Evolutionary conservation across 2,888 invertebrate species (phyloP), one percentile per base, ranked within the genome.

Genomic region (Ormyrus nitidulus): DNA sequence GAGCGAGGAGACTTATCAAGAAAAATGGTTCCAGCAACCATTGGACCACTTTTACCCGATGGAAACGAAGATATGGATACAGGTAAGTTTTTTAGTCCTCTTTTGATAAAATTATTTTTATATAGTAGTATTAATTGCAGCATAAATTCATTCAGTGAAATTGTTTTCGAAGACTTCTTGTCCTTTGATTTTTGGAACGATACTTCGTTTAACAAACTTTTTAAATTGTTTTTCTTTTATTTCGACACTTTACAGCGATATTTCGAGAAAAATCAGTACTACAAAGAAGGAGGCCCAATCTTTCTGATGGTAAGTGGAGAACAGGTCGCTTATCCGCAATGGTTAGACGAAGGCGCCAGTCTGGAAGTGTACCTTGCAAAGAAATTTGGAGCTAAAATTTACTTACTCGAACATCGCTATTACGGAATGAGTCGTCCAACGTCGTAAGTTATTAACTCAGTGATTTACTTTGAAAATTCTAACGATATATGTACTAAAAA

Each of bases 301-400:
- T 99, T 99, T 89, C 90, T 99, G 10, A 96, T 97, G 96, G 96
- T 99, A 85, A 98, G 98, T 0, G 98, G 98, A 5, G 98, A 99
- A 92, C 97, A 96, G 0, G 93, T 94, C 65, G 96, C 96, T 0
- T 93, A 94, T 83, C 92, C 95, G 0, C 93, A 94, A 83, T 98
- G 98, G 98, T 96, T 98, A 96, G 93, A 93, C 0, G 93, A 94
- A 87, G 98, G 44, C 11, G 51, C 51, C n/a, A 62, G 97, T 3
- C 93, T 95, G 68, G 98, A 98, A 96, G 94, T 96, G 69, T 94
- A 94, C 77, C 96, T 95, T 91, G 97, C 96, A 0, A 92, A 94
- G 86, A 91, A 93, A 84, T 95, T 95, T 88, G 94, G 94, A 58
- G 98, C 98, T 0, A 91, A 97, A 54, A 95, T 96, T 84, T 95